Evolutionary conservation across 2,888 invertebrate genomes (phyloP), one percentile per base, ranked within the genome.

Genomic region (Spisula solida): DNA sequence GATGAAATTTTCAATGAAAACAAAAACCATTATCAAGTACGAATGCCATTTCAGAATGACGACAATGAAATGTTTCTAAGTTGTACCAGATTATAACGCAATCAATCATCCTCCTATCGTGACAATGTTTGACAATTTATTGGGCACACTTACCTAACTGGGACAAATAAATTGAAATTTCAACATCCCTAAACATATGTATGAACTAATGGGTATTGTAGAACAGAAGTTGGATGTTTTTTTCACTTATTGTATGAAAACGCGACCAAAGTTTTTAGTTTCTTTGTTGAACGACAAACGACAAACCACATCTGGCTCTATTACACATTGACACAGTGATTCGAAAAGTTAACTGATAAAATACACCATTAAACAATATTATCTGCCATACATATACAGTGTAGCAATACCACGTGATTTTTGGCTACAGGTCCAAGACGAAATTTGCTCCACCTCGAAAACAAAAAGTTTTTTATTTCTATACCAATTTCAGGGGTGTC

Each of bases 61-160:
- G 78, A 85, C 85, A 31, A 51, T 20, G 78, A 83, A 82, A 82
- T 87, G 66, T 60, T 78, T 34, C 47, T 83, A 56, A 55, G 82
- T 79, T 51, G 51, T 34, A 14, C 14, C 25, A 12, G 55, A 86
- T 86, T 86, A 83, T 55, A 55, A 5, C 18, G 55, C 51, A n/a
- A 89, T 89, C 31, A 31, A 83, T 89, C 83, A 80, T 60, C 12
- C 25, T 47, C 31, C 25, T 88, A 88, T 85, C 88, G 29, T 82
- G 82, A n/a, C 51, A 48, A 12, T 31, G 85, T 78, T 82, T 82
- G 85, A 86, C 88, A 86, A 78, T 47, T 34, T 56, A 85, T 85
- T n/a, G 56, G 78, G 41, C 55, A 55, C 51, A 55, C 79, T 78
- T 14, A 56, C 56, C n/a, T n/a, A 79, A 81, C 75, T 18, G 4